Evolutionary conservation across 1,140 invertebrate species (phyloP).

Genomic region (Aphelinus atriplicis): DNA sequence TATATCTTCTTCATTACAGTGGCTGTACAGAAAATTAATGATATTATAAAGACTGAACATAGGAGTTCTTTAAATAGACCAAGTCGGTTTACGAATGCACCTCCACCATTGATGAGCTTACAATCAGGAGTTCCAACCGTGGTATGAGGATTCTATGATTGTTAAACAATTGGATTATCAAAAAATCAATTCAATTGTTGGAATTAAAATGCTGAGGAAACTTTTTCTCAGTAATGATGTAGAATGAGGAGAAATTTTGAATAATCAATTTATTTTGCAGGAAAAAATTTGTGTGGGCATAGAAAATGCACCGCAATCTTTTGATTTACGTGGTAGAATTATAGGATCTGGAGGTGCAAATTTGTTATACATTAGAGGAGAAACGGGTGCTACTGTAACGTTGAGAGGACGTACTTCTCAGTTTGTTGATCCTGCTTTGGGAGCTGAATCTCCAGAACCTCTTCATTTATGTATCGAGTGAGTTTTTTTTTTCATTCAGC

Average conservation of each 20-base stretch:
- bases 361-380: constrained; percentile 79
- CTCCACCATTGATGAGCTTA: constrained; percentile 67
- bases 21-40: constrained; percentile 71
- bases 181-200: neutral
- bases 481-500: constrained; percentile 48
- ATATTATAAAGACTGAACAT: constrained; percentile 69
- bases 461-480: constrained; percentile 81
- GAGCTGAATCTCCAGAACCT: constrained; percentile 79
- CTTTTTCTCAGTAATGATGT: neutral
- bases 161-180: neutral
- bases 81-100: constrained; percentile 65
- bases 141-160: constrained; percentile 48
- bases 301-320: constrained; percentile 79
- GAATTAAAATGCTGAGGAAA: neutral
- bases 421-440: constrained; percentile 70
- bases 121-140: constrained; percentile 62
- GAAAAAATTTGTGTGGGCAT: constrained; percentile 83
- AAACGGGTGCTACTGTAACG: constrained; percentile 80
- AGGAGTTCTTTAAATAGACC: constrained; percentile 62
- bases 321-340: constrained; percentile 79
- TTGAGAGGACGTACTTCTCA: constrained; percentile 77
- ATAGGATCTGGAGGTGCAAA: constrained; percentile 77
- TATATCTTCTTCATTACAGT: constrained; percentile 58
- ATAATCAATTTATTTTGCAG: constrained; percentile 48
- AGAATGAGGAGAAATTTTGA: constrained; percentile 2